Evolutionary conservation across 1,140 invertebrate species (phyloP).

Genomic region (honey bee (Apis mellifera)): DNA sequence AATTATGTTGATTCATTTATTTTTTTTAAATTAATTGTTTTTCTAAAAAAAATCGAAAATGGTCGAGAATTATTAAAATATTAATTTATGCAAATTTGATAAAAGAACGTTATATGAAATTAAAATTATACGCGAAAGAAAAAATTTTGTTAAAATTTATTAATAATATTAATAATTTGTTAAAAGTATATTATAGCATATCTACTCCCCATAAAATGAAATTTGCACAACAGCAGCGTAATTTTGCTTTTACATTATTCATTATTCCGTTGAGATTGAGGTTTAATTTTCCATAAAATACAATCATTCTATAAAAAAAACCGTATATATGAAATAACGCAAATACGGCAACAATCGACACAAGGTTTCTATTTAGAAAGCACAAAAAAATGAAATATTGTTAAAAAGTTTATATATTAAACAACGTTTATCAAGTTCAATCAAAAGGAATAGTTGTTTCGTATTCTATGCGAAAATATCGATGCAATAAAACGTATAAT

Average conservation of each 20-base stretch:
- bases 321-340: not conserved
- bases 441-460: not conserved
- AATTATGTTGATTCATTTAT: no score
- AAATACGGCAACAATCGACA: not conserved
- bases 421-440: no score
- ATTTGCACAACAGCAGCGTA: not conserved
- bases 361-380: not conserved
- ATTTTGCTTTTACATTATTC: not conserved
- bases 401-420: not conserved
- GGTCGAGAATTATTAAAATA: no score
- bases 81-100: not conserved
- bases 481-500: not conserved
- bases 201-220: not conserved
- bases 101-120: not conserved
- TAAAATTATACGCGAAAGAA: no score
- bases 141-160: no score
- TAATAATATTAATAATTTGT: no score
- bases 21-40: no score
- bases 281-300: not conserved
- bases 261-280: not conserved
- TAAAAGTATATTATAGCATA: not conserved
- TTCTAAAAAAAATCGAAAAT: no score
- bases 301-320: not conserved
- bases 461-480: not conserved
- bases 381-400: not conserved